phyloP scores from a whole-genome alignment of 2,113 vertebrate genomes.

The Potamarius usumacintae region DNA sequence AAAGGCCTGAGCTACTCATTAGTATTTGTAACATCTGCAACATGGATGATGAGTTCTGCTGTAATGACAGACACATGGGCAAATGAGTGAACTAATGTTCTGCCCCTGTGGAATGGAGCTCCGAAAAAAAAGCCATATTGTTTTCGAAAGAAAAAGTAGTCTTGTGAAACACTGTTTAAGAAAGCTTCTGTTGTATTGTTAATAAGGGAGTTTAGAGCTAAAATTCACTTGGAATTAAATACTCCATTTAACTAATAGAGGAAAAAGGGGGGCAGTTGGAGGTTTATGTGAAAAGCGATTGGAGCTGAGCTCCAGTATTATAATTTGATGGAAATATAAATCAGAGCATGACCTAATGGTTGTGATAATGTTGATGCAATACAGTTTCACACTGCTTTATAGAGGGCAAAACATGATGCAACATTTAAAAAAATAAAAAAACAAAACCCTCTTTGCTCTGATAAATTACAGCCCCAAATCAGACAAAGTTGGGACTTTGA shows the following conservation, averaged over 20 bases:
- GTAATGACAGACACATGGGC: slow-evolving; percentile 71
- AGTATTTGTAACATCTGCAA: slow-evolving; percentile 77
- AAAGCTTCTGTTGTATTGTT: background rate
- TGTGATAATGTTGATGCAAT: slow-evolving; percentile 1
- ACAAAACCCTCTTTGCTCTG: too few relatives aligned
- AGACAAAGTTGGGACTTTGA: too few relatives aligned
- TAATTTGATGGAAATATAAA: slow-evolving; percentile 16
- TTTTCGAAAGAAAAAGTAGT: background rate
- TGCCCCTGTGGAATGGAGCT: slow-evolving; percentile 65
- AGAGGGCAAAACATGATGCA: too few relatives aligned
- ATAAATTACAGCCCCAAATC: too few relatives aligned
- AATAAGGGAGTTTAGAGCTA: background rate
- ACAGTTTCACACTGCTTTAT: background rate
- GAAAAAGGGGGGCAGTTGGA: too few relatives aligned
- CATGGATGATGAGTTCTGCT: slow-evolving; percentile 63
- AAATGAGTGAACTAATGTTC: slow-evolving; percentile 68
- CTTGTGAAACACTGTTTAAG: background rate
- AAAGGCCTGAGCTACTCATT: slow-evolving; percentile 73
- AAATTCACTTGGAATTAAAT: slow-evolving; percentile 50
- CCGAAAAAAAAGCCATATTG: background rate
- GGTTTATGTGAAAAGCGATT: background rate
- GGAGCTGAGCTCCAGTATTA: background rate
- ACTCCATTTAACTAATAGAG: slow-evolving; percentile 31
- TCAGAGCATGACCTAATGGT: background rate
- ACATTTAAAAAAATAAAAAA: too few relatives aligned